phyloP scores from a whole-genome alignment of 2,113 vertebrate species.

The Heterotis niloticus region DNA sequence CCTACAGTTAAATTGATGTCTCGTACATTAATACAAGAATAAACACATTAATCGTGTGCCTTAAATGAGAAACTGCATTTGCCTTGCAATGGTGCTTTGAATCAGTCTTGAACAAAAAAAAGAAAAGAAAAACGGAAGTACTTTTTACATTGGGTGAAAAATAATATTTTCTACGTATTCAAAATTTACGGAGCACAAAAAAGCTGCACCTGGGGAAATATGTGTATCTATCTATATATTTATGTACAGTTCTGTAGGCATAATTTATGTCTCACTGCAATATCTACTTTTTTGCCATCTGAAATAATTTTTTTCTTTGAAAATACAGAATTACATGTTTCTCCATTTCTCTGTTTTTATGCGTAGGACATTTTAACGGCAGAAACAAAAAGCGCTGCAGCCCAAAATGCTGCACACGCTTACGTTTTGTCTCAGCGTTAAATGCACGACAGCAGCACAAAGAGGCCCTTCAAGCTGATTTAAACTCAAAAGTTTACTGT shows the following conservation, averaged over 20 bases:
- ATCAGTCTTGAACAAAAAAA: neutral
- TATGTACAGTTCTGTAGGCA: too few species aligned
- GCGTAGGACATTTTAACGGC: too few species aligned
- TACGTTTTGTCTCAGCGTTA: conserved; percentile 23
- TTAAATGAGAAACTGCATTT: neutral
- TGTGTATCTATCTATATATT: too few species aligned
- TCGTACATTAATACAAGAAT: too few species aligned
- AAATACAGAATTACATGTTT: neutral
- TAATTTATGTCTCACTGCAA: too few species aligned
- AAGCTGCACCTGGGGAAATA: too few species aligned
- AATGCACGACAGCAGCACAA: conserved; percentile 22
- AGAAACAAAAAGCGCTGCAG: too few species aligned
- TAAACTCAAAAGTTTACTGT: conserved; percentile 52
- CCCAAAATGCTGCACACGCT: neutral
- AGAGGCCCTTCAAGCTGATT: conserved; percentile 42
- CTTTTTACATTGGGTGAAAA: neutral
- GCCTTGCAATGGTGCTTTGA: neutral
- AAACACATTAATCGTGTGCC: too few species aligned
- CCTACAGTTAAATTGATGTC: neutral
- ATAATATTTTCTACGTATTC: neutral
- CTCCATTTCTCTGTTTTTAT: neutral
- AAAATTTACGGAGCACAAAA: neutral
- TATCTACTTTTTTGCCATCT: too few species aligned
- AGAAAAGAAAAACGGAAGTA: neutral
- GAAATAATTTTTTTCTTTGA: too few species aligned